phyloP scores from a whole-genome alignment of 2,113 vertebrate genomes.

The Apaloderma vittatum region DNA sequence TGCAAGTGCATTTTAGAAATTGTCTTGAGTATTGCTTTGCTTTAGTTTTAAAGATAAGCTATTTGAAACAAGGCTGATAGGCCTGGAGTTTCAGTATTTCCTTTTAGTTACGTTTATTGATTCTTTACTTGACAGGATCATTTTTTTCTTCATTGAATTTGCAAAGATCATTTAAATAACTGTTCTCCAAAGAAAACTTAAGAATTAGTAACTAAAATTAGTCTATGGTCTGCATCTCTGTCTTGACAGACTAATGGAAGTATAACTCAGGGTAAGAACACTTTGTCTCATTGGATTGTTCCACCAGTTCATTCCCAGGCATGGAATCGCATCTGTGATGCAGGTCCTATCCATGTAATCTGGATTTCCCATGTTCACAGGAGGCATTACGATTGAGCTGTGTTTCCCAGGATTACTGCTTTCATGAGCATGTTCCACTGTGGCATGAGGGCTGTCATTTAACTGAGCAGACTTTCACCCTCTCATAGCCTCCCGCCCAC shows the following conservation, averaged over 20 bases:
- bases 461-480: not conserved
- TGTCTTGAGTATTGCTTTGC: conserved; percentile 15
- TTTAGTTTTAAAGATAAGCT: not conserved
- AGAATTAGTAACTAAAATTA: not conserved
- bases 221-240: not conserved
- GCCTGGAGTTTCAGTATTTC: not conserved
- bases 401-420: not conserved
- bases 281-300: not conserved
- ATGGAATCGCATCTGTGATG: not conserved
- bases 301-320: not conserved
- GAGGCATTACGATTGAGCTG: not conserved
- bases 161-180: not conserved
- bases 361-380: not conserved
- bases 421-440: rapidly evolving
- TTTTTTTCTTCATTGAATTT: not conserved
- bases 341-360: not conserved
- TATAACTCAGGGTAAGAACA: not conserved
- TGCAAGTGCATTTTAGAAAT: not conserved
- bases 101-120: not conserved
- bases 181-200: not conserved
- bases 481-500: rapidly evolving
- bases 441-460: not conserved
- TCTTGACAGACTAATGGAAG: not conserved
- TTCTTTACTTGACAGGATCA: not conserved
- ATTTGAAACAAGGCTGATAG: not conserved